Conservation (phyloP, 1,140 invertebrate genomes). For the Temnothorax curvispinosus region DNA sequence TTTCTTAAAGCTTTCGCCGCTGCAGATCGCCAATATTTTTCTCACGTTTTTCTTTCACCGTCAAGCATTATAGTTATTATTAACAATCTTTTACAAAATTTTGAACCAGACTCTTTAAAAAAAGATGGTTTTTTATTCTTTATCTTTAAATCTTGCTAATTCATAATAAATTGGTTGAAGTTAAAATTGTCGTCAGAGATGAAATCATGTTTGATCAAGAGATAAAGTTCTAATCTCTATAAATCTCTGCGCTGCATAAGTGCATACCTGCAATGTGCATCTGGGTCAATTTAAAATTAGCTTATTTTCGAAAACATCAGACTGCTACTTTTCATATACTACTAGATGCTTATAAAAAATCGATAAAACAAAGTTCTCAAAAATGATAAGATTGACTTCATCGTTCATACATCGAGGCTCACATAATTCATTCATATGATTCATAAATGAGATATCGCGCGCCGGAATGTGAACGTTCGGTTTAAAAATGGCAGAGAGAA, state of each 20-base stretch:
- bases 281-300: background rate
- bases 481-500: constrained; percentile 25
- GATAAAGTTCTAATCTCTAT: background rate
- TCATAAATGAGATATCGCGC: background rate
- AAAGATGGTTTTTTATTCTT: background rate
- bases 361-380: background rate
- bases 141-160: background rate
- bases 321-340: background rate
- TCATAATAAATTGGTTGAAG: background rate
- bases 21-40: background rate
- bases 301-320: background rate
- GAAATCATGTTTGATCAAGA: background rate
- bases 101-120: background rate
- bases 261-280: no score
- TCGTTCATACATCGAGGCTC: background rate
- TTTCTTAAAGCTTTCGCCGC: background rate
- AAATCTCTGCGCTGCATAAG: background rate
- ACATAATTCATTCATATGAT: background rate
- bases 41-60: background rate
- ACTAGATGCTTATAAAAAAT: background rate
- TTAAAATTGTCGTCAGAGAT: background rate
- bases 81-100: background rate
- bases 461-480: background rate
- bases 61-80: background rate
- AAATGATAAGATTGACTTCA: background rate